Percentiles rank a stretch among this genome's conserved stretches.
Evolutionary conservation across 2,113 vertebrate genomes (phyloP).

Genomic region (Chitala chitala): DNA sequence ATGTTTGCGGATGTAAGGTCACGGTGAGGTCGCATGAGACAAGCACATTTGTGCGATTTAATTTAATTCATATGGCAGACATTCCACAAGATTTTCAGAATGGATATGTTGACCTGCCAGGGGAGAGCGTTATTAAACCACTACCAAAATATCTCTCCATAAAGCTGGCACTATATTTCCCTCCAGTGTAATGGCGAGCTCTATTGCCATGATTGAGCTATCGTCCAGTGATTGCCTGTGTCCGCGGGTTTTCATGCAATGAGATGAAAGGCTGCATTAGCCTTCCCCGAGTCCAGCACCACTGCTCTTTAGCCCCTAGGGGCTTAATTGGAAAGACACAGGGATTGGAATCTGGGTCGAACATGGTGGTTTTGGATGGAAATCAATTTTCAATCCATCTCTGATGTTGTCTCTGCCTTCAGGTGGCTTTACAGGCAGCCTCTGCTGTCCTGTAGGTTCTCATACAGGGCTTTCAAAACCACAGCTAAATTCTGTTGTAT

Average conservation of each 20-base stretch:
- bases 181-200: constrained; percentile 49
- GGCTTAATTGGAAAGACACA: constrained; percentile 31
- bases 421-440: constrained; percentile 57
- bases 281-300: constrained; percentile 32
- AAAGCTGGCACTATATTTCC: constrained; percentile 49
- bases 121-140: constrained; percentile 25
- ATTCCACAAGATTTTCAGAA: neutral
- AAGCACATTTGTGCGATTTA: constrained; percentile 6
- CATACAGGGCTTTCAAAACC: neutral
- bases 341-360: constrained; percentile 40
- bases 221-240: constrained; percentile 38
- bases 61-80: neutral
- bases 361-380: constrained; percentile 27
- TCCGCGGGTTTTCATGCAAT: constrained; percentile 50
- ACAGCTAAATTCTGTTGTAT: neutral
- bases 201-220: constrained; percentile 48
- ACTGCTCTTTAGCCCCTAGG: constrained; percentile 34
- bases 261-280: constrained; percentile 52
- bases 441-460: constrained; percentile 36
- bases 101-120: neutral
- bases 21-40: neutral
- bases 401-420: constrained; percentile 36
- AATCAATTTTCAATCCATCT: constrained; percentile 49
- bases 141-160: neutral
- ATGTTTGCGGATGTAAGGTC: neutral